These are phyloP conservation scores for Scelioninae gen. 2 DNA, from an alignment of 2,888 invertebrate species.

Conservation along the genomic window DNA sequence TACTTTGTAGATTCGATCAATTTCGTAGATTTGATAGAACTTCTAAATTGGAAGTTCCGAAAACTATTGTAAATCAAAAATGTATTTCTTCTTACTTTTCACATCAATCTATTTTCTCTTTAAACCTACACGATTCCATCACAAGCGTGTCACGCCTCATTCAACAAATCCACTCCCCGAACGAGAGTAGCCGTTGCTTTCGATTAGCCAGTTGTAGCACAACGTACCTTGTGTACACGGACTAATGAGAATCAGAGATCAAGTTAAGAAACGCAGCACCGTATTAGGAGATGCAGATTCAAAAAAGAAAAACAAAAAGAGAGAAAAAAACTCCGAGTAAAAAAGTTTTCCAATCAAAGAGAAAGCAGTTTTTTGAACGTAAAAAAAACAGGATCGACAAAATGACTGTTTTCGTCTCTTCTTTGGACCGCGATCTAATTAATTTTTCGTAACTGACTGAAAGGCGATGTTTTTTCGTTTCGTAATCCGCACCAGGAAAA, in stretches of 20 bases:
- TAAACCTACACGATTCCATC: not conserved
- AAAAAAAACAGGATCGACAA: constrained; percentile 17
- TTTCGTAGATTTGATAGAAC: too few relatives aligned
- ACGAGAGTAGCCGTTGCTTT: constrained; percentile 3
- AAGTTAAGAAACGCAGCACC: constrained; percentile 20
- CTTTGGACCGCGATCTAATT: constrained; percentile 19
- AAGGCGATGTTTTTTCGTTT: not conserved
- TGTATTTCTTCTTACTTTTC: too few relatives aligned
- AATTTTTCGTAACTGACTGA: constrained; percentile 26
- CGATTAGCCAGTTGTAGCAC: constrained; percentile 13
- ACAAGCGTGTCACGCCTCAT: constrained; percentile 3
- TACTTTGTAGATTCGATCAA: too few relatives aligned
- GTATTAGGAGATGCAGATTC: constrained; percentile 67
- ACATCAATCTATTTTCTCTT: not conserved
- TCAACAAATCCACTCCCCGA: constrained; percentile 9
- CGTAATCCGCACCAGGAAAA: not conserved
- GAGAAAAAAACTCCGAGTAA: constrained; percentile 65
- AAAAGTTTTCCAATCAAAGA: constrained; percentile 72
- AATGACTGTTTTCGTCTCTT: constrained; percentile 4
- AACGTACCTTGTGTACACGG: constrained; percentile 16
- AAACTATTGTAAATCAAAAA: too few relatives aligned
- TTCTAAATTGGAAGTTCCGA: too few relatives aligned
- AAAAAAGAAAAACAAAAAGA: too few relatives aligned
- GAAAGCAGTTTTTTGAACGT: constrained; percentile 54
- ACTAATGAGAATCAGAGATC: constrained; percentile 26